Evolutionary conservation across 2,797 vertebrate genomes (phyloP), one percentile per base, ranked within the genome.

Genomic region (Tolypeutes matacus): DNA sequence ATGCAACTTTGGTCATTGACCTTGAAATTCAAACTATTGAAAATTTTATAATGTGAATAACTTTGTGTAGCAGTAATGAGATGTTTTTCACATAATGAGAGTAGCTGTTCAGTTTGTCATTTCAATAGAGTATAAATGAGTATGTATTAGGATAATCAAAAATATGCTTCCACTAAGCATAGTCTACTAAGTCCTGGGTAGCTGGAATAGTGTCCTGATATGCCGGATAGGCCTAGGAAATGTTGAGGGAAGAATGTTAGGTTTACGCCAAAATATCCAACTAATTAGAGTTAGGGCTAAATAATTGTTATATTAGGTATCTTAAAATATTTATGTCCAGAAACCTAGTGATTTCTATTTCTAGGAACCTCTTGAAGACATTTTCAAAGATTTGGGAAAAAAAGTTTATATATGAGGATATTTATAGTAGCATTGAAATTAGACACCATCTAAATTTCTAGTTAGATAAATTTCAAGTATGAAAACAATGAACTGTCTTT

Each of bases 21-120:
- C 91, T 97, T 96, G 92, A 39, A 84, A 25, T 83, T 83, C 12
- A 62, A 83, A 82, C 49, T 18, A 3, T 29, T 7, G 77, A 76
- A 53, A 86, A 18, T 58, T 53, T 56, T 90, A 27, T 78, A 89
- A 4, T 1, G 7, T 92, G 86, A 95, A 56, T 69, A 94, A 64
- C n/a, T 73, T 27, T 76, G 89, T 31, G 25, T 49, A 84, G 42
- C 39, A 92, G 49, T 53, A 46, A 20, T 65, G 70, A 39, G 39
- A 27, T 49, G 29, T 11, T 60, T 91, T 60, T 89, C 10, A 46
- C 31, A 8, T 69, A 58, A 27, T 36, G 17, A 31, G 25, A n/a
- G 36, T 25, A 17, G 23, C 39, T 46, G 27, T 39, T 62, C 53
- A 25, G 56, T 67, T 76, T 85, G 15, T 70, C 82, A 56, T 39